Evolutionary conservation across 2,113 vertebrate species (phyloP).

Genomic region (Atlantisia rogersi): DNA sequence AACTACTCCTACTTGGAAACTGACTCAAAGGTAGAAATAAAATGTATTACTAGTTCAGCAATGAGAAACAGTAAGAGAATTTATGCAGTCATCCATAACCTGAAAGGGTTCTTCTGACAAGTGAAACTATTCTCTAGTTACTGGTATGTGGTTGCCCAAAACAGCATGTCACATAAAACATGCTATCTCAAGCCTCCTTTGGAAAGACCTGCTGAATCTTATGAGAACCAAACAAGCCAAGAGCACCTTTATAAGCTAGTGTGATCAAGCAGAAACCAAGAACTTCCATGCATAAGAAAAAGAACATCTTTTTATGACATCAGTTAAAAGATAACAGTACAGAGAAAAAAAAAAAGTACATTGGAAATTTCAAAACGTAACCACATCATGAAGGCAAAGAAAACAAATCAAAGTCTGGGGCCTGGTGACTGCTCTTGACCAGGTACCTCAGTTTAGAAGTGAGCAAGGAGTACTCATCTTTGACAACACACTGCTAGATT

Average conservation of each 20-base stretch:
- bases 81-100: not conserved
- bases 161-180: not conserved
- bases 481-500: not conserved
- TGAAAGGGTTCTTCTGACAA: constrained; percentile 3
- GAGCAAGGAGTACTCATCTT: not conserved
- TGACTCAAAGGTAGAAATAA: constrained; percentile 26
- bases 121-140: not conserved
- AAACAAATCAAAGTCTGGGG: not conserved
- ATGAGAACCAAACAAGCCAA: not conserved
- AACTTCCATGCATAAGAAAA: not conserved
- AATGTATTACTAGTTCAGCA: constrained; percentile 37
- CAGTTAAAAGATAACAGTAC: not conserved
- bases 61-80: constrained; percentile 17
- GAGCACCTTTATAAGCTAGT: not conserved
- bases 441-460: not conserved
- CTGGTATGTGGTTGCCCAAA: not conserved
- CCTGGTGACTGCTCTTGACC: not conserved
- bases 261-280: not conserved
- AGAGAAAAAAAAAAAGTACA: not conserved
- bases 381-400: not conserved
- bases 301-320: not conserved
- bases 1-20: constrained; percentile 19
- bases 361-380: not conserved
- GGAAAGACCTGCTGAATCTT: not conserved
- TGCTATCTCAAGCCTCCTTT: not conserved